These are phyloP conservation scores for Tipula vernalis DNA, from an alignment of 2,888 invertebrate genomes.

Conservation along the genomic window DNA sequence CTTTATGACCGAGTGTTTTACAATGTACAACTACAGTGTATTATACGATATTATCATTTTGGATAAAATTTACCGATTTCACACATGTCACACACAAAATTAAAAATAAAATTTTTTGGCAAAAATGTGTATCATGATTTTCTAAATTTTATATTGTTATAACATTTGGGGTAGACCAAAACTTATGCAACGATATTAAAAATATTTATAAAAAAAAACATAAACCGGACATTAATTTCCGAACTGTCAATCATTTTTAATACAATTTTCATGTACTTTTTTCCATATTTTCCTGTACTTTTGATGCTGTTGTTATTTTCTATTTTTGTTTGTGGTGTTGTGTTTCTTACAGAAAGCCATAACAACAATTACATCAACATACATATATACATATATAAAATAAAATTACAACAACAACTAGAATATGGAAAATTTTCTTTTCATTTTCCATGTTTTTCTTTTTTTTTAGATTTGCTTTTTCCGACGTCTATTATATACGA, in stretches of 20 bases:
- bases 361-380: background rate
- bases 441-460: background rate
- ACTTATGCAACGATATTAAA: background rate
- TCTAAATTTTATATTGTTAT: background rate
- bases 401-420: background rate
- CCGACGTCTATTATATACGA: background rate
- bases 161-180: background rate
- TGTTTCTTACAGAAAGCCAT: background rate
- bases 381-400: background rate
- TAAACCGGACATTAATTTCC: constrained; percentile 4
- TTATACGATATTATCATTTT: background rate
- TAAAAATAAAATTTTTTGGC: background rate
- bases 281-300: background rate
- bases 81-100: background rate
- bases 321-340: background rate
- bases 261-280: background rate
- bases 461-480: background rate
- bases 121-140: background rate
- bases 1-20: no score
- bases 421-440: background rate
- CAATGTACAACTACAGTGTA: no score
- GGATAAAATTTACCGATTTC: background rate
- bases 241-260: background rate
- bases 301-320: background rate
- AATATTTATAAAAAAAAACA: background rate